Evolutionary conservation across 2,113 vertebrate genomes (phyloP).

Genomic region (Amphiprion ocellaris): DNA sequence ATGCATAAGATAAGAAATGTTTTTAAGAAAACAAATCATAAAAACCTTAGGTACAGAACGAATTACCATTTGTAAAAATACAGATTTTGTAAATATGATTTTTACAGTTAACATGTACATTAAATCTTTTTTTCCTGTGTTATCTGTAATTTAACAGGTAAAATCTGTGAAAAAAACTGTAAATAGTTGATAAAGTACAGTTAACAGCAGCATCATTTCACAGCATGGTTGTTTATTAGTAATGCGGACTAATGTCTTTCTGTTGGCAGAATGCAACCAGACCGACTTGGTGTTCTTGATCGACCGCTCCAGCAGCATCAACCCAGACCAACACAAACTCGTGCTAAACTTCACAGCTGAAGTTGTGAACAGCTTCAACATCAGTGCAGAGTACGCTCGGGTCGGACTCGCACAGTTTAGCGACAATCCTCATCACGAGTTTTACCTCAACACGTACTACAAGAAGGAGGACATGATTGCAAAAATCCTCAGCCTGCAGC

Average conservation of each 20-base stretch:
- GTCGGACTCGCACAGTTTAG: slow-evolving; percentile 84
- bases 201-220: no score
- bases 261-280: slow-evolving; percentile 71
- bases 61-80: no score
- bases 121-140: no score
- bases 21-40: no score
- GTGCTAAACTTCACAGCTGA: slow-evolving; percentile 74
- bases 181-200: no score
- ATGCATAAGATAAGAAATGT: no score
- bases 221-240: background rate
- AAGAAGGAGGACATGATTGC: slow-evolving; percentile 26
- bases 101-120: no score
- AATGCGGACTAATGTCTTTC: background rate
- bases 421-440: slow-evolving; percentile 50
- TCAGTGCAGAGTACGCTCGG: slow-evolving; percentile 54
- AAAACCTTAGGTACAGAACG: no score
- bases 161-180: no score
- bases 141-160: no score
- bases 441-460: slow-evolving; percentile 72
- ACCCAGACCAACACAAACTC: slow-evolving; percentile 4
- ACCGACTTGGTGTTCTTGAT: slow-evolving; percentile 83
- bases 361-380: slow-evolving; percentile 68
- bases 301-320: slow-evolving; percentile 81
- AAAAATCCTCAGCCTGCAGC: slow-evolving; percentile 14
- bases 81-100: no score